Evolutionary conservation across 1,140 invertebrate genomes (phyloP).

Genomic region (Proales similis): DNA sequence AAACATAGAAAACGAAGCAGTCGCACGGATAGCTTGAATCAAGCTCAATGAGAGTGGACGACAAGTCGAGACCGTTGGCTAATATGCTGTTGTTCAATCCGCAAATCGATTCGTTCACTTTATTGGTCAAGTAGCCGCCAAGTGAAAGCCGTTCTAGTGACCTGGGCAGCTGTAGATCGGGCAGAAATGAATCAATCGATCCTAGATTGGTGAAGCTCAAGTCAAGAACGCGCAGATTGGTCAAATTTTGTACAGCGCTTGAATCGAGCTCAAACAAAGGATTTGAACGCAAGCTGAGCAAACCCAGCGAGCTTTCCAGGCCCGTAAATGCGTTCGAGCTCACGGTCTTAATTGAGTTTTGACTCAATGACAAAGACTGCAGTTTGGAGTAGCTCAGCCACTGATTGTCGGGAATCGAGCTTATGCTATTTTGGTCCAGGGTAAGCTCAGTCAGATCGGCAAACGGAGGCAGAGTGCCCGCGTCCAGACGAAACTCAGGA

Average conservation of each 20-base stretch:
- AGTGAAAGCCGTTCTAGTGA: background rate
- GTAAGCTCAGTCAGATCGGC: background rate
- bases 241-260: background rate
- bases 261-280: background rate
- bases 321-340: background rate
- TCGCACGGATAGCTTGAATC: background rate
- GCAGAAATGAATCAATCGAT: background rate
- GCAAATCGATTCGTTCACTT: background rate
- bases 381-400: background rate
- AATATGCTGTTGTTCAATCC: background rate
- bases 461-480: background rate
- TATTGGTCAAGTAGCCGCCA: background rate
- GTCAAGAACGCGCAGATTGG: background rate
- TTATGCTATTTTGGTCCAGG: background rate
- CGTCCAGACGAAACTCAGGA: no score
- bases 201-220: background rate
- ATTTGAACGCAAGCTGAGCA: background rate
- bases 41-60: background rate
- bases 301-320: background rate
- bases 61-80: background rate
- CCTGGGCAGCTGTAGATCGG: background rate
- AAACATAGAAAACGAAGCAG: constrained; percentile 3
- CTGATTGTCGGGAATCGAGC: background rate
- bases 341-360: background rate
- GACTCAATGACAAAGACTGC: background rate